Evolutionary conservation across 2,113 vertebrate species (phyloP), one percentile per base, ranked within the genome.

Genomic region (Amphiprion percula): DNA sequence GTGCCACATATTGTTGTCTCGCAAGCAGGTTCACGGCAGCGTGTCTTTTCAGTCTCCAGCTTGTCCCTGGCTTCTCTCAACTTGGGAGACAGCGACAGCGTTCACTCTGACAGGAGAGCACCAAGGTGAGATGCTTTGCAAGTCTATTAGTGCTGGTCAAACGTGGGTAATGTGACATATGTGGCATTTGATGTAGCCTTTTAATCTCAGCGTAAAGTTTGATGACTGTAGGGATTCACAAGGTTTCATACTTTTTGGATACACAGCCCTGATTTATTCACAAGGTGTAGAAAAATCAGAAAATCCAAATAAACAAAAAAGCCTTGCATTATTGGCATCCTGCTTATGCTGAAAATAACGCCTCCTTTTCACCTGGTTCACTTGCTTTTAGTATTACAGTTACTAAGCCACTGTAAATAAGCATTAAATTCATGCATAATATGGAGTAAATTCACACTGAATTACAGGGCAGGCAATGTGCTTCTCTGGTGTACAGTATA

Each of bases 11-110:
- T 94, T 59, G 0, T 88, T 88, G 39, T 89, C 91, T 93, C 76
- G 73, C 86, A 89, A 94, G 87, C 92, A 95, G 95, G 93, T 94
- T 97, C 95, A 96, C 92, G 92, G 72, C 94, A 91, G 92, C 90
- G 82, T 97, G 93, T 96, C 91, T 96, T 96, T 96, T 95, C 96
- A 99, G 98, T 97, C 83, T 98, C 97, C 90, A 98, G 97, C 91
- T 94, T 99, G 87, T 98, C 97, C 80, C 86, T 99, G 88, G 98
- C 98, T 24, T 99, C 98, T 4, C 95, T 99, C 88, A 97, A 94
- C 92, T 95, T 96, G 72, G 97, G 96, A 67, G 97, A 99, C 85
- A 96, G 86, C 23, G 96, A 98, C 89, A 98, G 96, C 16, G 76
- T 96, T 87, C 95, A 94, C 58, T 97, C 97, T n/a, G 98, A 97